A percentile compares a stretch with the other conserved stretches of the same genome.
Evolutionary conservation across 23 tunicate genomes (phyloP).

Genomic region (Trididemnum clinides): DNA sequence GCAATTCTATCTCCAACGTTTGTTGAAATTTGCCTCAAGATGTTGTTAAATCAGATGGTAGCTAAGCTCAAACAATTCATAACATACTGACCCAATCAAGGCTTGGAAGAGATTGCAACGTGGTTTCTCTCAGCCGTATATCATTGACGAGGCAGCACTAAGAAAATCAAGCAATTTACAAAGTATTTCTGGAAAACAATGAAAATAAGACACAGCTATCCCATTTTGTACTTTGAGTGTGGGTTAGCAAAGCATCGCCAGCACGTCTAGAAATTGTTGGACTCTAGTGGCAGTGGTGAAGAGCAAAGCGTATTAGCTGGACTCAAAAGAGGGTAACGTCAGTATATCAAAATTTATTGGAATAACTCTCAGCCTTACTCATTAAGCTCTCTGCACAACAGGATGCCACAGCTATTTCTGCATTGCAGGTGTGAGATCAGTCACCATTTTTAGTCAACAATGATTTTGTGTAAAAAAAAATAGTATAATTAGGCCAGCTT

Average conservation of each 20-base stretch:
- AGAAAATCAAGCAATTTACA: not conserved
- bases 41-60: not conserved
- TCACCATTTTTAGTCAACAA: too few species aligned
- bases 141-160: not conserved
- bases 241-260: not conserved
- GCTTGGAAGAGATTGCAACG: not conserved
- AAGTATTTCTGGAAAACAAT: not conserved
- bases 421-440: too few species aligned
- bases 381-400: too few species aligned
- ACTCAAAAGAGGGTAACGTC: not conserved
- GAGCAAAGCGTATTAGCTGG: not conserved
- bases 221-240: not conserved
- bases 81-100: not conserved
- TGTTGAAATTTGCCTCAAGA: not conserved
- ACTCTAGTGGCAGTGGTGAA: not conserved
- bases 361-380: too few species aligned
- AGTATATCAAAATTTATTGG: too few species aligned
- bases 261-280: not conserved
- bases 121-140: not conserved
- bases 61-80: not conserved
- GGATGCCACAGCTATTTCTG: too few species aligned
- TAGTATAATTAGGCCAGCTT: too few species aligned
- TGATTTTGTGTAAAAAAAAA: too few species aligned
- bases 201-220: not conserved
- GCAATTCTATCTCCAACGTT: not conserved